Base-by-base conservation (phyloP, 2,797 vertebrate species). In the Chiroxiphia lanceolata region DNA sequence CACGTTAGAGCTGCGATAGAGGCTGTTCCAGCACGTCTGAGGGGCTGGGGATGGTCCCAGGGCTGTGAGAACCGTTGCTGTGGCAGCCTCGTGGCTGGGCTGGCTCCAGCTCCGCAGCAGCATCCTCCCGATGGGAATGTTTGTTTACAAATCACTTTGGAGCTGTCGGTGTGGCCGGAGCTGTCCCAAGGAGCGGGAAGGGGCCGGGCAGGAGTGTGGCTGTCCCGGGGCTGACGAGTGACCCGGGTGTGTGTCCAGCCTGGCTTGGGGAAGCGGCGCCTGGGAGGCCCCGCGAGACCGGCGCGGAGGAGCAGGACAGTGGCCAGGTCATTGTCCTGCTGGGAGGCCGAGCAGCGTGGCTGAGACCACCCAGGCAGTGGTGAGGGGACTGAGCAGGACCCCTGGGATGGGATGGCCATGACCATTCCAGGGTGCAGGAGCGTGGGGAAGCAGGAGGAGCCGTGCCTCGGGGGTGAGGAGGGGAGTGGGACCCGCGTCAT, bases 401-500 rank as follows among this genome's bases (percentile, higher is more conserved):
- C 3, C 4, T 9, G 5, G 23, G 54, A 9, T 0, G 4, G 19
- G 27, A 33, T 0, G 47, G 11, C 27, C 21, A 8, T 2, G 6
- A 65, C 14, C 3, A 8, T 6, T 34, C 10, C 34, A 0, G 11
- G 63, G 22, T 38, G 50, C 5, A 7, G n/a, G 38, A 36, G 26
- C 1, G 0, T 14, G n/a, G 40, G 78, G n/a, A 2, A 12, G 34
- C 42, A 2, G 50, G 61, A 2, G 50, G 53, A 61, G 3, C 0
- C 13, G 16, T 69, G 76, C 20, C 31, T 22, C 3, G 5, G 29
- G 7, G 17, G 1, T 8, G 34, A 15, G 40, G 9, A 18, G 48
- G 27, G 70, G 11, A 69, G 31, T 7, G 6, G 83, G 50, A 13
- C 2, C 1, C 3, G 6, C 0, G 1, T 17, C 69, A 4, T 7